Evolutionary conservation across 2,888 invertebrate species (phyloP).

Genomic region (Entomobrya proxima): DNA sequence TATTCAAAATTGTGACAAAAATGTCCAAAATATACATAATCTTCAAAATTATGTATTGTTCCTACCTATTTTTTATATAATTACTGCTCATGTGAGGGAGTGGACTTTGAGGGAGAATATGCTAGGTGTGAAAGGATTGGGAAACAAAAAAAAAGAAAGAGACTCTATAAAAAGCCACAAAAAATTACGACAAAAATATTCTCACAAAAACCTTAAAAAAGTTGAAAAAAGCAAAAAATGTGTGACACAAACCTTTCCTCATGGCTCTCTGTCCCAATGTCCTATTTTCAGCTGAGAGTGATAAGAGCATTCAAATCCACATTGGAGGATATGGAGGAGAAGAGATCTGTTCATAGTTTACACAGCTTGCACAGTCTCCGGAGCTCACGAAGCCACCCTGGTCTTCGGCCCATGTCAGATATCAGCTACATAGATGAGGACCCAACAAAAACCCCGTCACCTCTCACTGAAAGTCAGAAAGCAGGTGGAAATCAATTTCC

Average conservation of each 20-base stretch:
- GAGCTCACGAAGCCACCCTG: constrained; percentile 86
- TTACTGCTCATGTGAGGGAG: constrained; percentile 47
- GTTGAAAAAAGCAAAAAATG: constrained; percentile 30
- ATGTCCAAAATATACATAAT: constrained; percentile 38
- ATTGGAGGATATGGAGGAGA: constrained; percentile 99
- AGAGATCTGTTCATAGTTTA: constrained; percentile 98
- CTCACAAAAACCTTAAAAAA: constrained; percentile 2
- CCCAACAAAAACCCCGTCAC: constrained; percentile 79
- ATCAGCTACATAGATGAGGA: constrained; percentile 90
- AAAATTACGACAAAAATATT: not conserved
- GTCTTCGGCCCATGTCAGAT: constrained; percentile 87
- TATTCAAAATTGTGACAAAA: not conserved
- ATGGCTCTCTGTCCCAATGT: constrained; percentile 79
- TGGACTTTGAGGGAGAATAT: constrained; percentile 55
- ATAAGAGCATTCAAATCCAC: constrained; percentile 99
- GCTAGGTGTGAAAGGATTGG: constrained; percentile 38
- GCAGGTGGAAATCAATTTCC: constrained; percentile 69
- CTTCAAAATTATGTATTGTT: constrained; percentile 25
- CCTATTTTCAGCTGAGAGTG: constrained; percentile 96
- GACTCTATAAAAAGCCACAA: constrained; percentile 29
- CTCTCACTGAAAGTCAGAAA: constrained; percentile 76
- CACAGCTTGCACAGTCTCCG: constrained; percentile 93
- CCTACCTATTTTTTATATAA: too few species aligned
- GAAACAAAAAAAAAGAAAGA: constrained; percentile 33
- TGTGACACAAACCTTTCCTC: constrained; percentile 77